phyloP scores from a whole-genome alignment of 2,888 invertebrate genomes.

The Anaspis maculata region DNA sequence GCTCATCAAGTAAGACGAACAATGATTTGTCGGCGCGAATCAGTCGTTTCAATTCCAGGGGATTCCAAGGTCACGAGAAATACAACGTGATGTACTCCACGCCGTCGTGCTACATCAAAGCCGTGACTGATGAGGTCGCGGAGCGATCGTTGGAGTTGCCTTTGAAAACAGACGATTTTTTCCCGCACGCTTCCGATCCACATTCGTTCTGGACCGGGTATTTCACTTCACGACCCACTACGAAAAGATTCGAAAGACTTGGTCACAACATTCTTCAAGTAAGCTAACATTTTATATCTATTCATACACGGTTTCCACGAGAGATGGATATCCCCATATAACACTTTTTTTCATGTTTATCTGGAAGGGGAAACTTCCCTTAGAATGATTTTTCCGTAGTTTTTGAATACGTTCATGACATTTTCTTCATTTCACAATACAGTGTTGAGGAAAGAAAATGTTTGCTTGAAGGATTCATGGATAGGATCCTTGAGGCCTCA shows the following conservation, averaged over 20 bases:
- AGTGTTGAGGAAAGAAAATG: no score
- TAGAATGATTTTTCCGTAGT: no score
- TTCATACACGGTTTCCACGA: no score
- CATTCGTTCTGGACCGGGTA: slow-evolving; percentile 94
- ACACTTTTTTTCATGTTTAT: no score
- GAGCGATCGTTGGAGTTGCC: slow-evolving; percentile 57
- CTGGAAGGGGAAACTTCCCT: no score
- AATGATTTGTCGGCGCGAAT: neutral
- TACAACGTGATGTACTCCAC: slow-evolving; percentile 75
- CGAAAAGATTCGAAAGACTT: slow-evolving; percentile 68
- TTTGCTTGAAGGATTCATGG: no score
- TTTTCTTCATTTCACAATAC: no score
- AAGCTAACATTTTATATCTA: slow-evolving; percentile 64
- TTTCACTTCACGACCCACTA: slow-evolving; percentile 72
- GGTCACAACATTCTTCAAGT: slow-evolving; percentile 71
- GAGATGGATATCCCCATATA: no score
- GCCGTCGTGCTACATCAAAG: slow-evolving; percentile 75
- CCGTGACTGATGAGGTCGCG: slow-evolving; percentile 60
- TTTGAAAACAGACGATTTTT: slow-evolving; percentile 78
- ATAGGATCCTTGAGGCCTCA: no score
- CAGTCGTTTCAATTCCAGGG: slow-evolving; percentile 2
- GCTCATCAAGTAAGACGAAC: slow-evolving; percentile 63
- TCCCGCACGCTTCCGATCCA: slow-evolving; percentile 81
- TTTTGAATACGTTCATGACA: no score
- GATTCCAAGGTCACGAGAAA: slow-evolving; percentile 5